Evolutionary conservation across 2,888 invertebrate genomes (phyloP).

Genomic region (Neuroscelio doddi): DNA sequence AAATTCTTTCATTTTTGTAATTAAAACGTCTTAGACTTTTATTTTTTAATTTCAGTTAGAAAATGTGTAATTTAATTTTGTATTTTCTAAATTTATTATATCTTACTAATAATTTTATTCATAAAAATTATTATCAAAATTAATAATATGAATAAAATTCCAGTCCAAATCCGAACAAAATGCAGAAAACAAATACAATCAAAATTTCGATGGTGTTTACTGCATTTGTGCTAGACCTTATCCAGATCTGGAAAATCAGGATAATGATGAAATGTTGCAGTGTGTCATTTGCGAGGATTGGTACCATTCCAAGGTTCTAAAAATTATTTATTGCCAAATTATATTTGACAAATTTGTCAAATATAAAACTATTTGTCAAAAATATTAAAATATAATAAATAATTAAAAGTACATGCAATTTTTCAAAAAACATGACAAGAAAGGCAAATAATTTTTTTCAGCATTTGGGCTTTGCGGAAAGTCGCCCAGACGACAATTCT

Average conservation of each 20-base stretch:
- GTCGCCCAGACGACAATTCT: constrained; percentile 74
- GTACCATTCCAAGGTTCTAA: constrained; percentile 84
- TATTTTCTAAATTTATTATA: constrained; percentile 4
- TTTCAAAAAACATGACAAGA: too few species aligned
- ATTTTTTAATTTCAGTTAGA: constrained; percentile 2
- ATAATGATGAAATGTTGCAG: constrained; percentile 95
- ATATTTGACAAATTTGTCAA: too few species aligned
- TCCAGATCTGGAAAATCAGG: constrained; percentile 89
- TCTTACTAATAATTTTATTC: background rate
- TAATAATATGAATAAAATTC: too few species aligned
- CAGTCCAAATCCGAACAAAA: constrained; percentile 78
- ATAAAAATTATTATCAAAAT: constrained; percentile 10
- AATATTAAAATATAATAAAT: too few species aligned
- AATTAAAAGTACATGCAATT: too few species aligned
- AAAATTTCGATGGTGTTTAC: constrained; percentile 94
- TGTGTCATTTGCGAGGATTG: constrained; percentile 98
- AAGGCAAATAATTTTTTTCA: too few species aligned
- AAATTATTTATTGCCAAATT: too few species aligned
- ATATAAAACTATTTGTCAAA: too few species aligned
- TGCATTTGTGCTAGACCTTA: constrained; percentile 94
- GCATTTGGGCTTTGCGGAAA: constrained; percentile 78
- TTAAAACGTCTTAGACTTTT: background rate
- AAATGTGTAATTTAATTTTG: too few species aligned
- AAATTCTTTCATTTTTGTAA: too few species aligned
- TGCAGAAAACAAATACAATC: constrained; percentile 86